Conservation (phyloP, 1,140 invertebrate genomes). For the Stenopsyche tienmushanensis region DNA sequence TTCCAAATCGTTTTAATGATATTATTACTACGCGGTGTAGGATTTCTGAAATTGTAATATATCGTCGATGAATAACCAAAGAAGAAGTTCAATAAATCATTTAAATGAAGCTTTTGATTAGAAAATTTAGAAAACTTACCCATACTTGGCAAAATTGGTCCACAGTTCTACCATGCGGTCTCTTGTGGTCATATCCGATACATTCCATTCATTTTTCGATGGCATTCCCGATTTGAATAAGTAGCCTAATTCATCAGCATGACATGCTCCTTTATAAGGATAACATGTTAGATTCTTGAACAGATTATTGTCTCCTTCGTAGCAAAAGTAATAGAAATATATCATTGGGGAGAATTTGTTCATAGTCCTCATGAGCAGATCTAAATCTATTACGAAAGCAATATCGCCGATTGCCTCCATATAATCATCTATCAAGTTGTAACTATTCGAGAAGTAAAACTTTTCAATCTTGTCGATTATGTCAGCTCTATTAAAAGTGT, state of each 20-base stretch:
- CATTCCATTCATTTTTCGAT: slow-evolving; percentile 44
- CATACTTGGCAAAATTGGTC: slow-evolving; percentile 58
- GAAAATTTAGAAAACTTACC: slow-evolving; percentile 45
- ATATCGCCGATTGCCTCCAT: slow-evolving; percentile 24
- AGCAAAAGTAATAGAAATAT: slow-evolving; percentile 45
- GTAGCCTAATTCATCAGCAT: slow-evolving; percentile 51
- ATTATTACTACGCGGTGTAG: neutral
- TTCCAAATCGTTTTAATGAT: neutral
- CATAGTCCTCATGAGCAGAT: slow-evolving; percentile 4
- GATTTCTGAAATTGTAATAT: neutral
- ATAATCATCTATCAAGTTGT: slow-evolving; percentile 13
- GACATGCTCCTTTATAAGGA: slow-evolving; percentile 47
- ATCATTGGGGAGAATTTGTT: slow-evolving; percentile 26
- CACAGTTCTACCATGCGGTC: slow-evolving; percentile 52
- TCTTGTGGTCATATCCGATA: slow-evolving; percentile 46
- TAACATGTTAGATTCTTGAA: slow-evolving; percentile 48
- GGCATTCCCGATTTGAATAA: slow-evolving; percentile 45
- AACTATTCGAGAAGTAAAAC: slow-evolving; percentile 24
- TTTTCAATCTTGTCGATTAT: slow-evolving; percentile 31
- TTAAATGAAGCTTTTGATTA: too few species aligned
- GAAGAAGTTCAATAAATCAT: too few species aligned
- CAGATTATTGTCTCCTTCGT: slow-evolving; percentile 45
- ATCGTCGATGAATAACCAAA: too few species aligned
- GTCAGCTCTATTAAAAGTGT: neutral
- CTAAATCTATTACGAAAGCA: slow-evolving; percentile 21